Evolutionary conservation across 2,797 vertebrate genomes (phyloP).

Genomic region (Philypnodon macrostomus): DNA sequence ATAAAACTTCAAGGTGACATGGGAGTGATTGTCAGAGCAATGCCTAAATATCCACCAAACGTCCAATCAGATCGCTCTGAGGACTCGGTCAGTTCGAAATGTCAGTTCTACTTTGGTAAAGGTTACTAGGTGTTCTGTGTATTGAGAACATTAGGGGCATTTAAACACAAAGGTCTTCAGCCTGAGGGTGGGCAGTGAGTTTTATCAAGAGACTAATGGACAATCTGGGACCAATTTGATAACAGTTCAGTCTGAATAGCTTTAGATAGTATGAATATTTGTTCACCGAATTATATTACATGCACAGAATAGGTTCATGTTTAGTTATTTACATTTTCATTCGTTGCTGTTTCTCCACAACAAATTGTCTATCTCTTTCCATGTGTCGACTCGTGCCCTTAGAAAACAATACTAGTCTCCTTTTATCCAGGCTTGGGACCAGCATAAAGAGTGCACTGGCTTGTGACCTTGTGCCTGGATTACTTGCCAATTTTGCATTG

Average conservation of each 20-base stretch:
- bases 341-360: too few relatives aligned
- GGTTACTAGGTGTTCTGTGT: constrained; percentile 36
- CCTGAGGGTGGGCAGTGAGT: constrained; percentile 5
- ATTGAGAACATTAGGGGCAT: constrained; percentile 13
- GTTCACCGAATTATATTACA: too few relatives aligned
- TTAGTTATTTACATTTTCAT: too few relatives aligned
- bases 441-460: too few relatives aligned
- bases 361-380: too few relatives aligned
- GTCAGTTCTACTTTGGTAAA: constrained; percentile 35
- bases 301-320: too few relatives aligned
- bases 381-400: too few relatives aligned
- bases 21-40: constrained; percentile 37
- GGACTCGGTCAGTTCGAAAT: constrained; percentile 38
- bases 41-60: constrained; percentile 15
- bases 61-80: constrained; percentile 18
- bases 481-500: too few relatives aligned
- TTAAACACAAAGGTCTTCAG: constrained; percentile 14
- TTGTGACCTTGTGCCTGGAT: too few relatives aligned
- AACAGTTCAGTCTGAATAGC: neutral
- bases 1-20: constrained; percentile 7
- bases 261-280: too few relatives aligned
- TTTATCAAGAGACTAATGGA: neutral
- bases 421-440: too few relatives aligned
- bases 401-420: too few relatives aligned
- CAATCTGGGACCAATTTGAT: neutral